Percentiles rank a stretch among this genome's conserved stretches.
phyloP scores from a whole-genome alignment of 2,797 vertebrate genomes.

The Morus bassanus region DNA sequence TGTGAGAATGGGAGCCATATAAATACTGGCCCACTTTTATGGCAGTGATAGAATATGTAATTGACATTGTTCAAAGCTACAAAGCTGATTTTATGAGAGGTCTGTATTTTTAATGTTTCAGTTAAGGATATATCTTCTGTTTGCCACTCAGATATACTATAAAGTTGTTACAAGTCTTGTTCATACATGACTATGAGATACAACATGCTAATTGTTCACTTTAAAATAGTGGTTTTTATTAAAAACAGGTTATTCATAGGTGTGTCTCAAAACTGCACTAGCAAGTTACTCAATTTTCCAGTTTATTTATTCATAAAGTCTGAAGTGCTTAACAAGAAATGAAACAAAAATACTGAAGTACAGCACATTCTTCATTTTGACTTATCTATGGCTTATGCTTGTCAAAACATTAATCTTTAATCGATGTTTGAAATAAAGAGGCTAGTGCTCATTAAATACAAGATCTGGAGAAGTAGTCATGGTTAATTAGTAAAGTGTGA shows the following conservation, averaged over 20 bases:
- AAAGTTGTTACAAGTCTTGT: not conserved
- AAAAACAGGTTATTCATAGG: not conserved
- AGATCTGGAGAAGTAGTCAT: not conserved
- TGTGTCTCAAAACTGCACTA: not conserved
- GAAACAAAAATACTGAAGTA: not conserved
- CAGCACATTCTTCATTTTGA: not conserved
- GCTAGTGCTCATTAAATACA: not conserved
- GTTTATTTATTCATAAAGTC: not conserved
- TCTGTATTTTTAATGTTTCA: not conserved
- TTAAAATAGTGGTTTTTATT: not conserved
- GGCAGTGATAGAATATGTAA: not conserved
- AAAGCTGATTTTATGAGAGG: not conserved
- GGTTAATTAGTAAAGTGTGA: constrained; percentile 23
- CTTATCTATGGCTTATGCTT: not conserved
- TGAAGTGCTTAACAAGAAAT: not conserved
- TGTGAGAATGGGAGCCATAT: not conserved
- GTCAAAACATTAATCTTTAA: constrained; percentile 23
- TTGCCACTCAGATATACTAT: not conserved
- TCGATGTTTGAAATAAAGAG: not conserved
- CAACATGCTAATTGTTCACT: not conserved
- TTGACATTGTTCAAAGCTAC: not conserved
- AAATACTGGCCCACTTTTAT: not conserved
- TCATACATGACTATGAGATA: not conserved
- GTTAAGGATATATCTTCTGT: not conserved
- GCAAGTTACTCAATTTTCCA: not conserved